Evolutionary conservation across 2,113 vertebrate genomes (phyloP).

Genomic region (Kryptolebias marmoratus): DNA sequence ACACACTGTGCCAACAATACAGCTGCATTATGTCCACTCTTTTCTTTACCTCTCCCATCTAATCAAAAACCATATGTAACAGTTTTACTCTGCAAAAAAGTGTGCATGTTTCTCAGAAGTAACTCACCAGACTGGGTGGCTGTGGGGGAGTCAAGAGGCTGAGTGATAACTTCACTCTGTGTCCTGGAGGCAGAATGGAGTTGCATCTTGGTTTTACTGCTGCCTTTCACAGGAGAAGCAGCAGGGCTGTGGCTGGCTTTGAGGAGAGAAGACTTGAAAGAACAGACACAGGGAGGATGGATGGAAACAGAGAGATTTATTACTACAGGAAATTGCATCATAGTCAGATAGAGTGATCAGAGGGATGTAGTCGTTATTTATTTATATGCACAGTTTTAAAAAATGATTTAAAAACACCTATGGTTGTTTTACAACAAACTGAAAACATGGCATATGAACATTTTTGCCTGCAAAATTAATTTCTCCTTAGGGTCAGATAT

Average conservation of each 20-base stretch:
- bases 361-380: constrained; percentile 19
- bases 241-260: constrained; percentile 81
- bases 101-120: neutral
- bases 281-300: constrained; percentile 27
- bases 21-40: constrained; percentile 49
- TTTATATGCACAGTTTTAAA: constrained; percentile 22
- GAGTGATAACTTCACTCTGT: constrained; percentile 71
- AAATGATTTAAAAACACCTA: neutral
- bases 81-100: neutral
- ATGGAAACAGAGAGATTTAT: constrained; percentile 34
- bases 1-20: constrained; percentile 48
- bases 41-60: neutral
- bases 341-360: constrained; percentile 5
- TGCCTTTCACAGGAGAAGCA: constrained; percentile 80
- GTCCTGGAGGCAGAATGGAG: constrained; percentile 74
- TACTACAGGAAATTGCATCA: constrained; percentile 40
- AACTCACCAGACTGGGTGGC: constrained; percentile 88
- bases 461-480: neutral
- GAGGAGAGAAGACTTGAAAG: constrained; percentile 74
- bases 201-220: constrained; percentile 76
- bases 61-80: constrained; percentile 26
- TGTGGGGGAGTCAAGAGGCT: constrained; percentile 83
- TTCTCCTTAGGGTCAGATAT: neutral
- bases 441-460: neutral
- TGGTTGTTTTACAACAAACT: neutral